phyloP scores from a whole-genome alignment of 1,140 invertebrate genomes.

The Lethrus apterus region DNA sequence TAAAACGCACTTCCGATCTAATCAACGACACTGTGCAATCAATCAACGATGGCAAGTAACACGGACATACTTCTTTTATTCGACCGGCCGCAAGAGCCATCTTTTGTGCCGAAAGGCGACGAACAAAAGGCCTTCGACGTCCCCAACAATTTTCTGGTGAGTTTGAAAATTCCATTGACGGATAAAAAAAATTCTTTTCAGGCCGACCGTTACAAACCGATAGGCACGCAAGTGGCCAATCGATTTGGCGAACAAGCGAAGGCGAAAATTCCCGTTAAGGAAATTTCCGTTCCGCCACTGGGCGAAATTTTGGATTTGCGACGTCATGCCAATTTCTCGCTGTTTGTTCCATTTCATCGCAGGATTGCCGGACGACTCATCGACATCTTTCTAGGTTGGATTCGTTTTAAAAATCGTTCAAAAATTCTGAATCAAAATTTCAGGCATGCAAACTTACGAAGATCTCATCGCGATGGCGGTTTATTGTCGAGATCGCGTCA shows the following conservation, averaged over 20 bases:
- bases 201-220: slow-evolving; percentile 53
- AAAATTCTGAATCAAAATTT: not conserved
- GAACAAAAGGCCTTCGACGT: slow-evolving; percentile 52
- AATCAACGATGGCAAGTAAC: slow-evolving; percentile 37
- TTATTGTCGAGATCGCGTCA: slow-evolving; percentile 62
- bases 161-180: not conserved
- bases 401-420: not conserved
- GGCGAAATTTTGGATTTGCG: slow-evolving; percentile 55
- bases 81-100: slow-evolving; percentile 66
- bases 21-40: too few relatives aligned
- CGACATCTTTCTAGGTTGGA: slow-evolving; percentile 59
- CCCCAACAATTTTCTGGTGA: slow-evolving; percentile 43
- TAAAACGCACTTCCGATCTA: too few relatives aligned
- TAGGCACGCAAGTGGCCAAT: slow-evolving; percentile 45
- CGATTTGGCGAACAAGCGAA: slow-evolving; percentile 49
- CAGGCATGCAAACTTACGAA: slow-evolving; percentile 59
- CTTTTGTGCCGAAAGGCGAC: slow-evolving; percentile 55
- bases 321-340: slow-evolving; percentile 60
- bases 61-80: slow-evolving; percentile 50
- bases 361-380: slow-evolving; percentile 57
- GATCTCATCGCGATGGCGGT: slow-evolving; percentile 60
- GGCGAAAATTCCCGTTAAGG: slow-evolving; percentile 48
- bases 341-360: slow-evolving; percentile 65
- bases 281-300: slow-evolving; percentile 60
- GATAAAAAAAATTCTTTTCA: slow-evolving; percentile 27